Conservation (phyloP, 2,888 invertebrate species). For the Andrena minutula region DNA sequence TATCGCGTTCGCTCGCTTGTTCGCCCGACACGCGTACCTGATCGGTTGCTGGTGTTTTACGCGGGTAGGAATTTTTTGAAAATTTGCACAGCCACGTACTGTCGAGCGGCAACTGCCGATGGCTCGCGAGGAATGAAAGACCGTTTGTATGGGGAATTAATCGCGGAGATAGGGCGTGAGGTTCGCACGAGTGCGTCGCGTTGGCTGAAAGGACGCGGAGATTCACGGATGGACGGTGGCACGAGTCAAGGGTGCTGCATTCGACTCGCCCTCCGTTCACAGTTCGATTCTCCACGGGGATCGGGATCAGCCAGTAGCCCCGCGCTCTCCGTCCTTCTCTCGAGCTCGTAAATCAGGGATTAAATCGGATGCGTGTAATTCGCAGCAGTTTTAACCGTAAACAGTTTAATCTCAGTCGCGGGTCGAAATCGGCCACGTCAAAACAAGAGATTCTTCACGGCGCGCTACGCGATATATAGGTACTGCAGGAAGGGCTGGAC, state of each 20-base stretch:
- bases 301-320: constrained; percentile 69
- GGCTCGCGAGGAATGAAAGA: too few species aligned
- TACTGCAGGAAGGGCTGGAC: too few species aligned
- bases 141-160: constrained; percentile 13
- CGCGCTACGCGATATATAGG: background rate
- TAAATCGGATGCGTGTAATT: constrained; percentile 81
- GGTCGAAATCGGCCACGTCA: constrained; percentile 63
- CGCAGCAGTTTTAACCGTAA: constrained; percentile 82
- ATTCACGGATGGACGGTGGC: constrained; percentile 55
- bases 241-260: constrained; percentile 74
- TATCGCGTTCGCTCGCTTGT: constrained; percentile 50
- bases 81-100: too few species aligned
- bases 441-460: constrained; percentile 83
- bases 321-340: constrained; percentile 40
- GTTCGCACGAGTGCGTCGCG: background rate
- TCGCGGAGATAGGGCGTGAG: constrained; percentile 39
- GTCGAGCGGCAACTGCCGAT: too few species aligned
- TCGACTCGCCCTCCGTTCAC: constrained; percentile 65
- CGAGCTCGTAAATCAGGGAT: constrained; percentile 83
- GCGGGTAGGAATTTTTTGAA: too few species aligned
- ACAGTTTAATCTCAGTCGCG: constrained; percentile 82
- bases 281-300: constrained; percentile 83
- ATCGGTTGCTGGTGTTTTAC: too few species aligned
- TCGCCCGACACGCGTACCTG: too few species aligned
- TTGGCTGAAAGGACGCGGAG: constrained; percentile 32